Conservation (phyloP, 2,888 invertebrate genomes). For the Timandra comae region DNA sequence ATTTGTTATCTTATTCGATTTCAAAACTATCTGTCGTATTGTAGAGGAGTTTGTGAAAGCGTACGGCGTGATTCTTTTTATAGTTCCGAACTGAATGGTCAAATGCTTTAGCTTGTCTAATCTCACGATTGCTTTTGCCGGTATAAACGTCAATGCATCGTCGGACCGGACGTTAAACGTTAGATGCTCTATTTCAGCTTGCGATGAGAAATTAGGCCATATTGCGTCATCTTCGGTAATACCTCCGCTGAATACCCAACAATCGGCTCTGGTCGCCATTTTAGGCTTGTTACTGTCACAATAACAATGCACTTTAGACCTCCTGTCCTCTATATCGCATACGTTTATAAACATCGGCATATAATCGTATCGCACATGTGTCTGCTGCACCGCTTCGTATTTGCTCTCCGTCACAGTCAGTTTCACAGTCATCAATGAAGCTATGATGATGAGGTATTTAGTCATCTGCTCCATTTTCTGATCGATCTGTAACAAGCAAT, state of each 20-base stretch:
- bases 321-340: conserved; percentile 62
- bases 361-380: conserved; percentile 52
- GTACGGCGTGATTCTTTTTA: conserved; percentile 82
- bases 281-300: conserved; percentile 65
- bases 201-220: conserved; percentile 85
- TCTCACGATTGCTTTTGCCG: conserved; percentile 81
- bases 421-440: conserved; percentile 60
- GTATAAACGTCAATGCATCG: conserved; percentile 82
- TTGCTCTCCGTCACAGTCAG: conserved; percentile 59
- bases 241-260: conserved; percentile 81
- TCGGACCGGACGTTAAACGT: conserved; percentile 84
- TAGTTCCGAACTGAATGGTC: conserved; percentile 83
- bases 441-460: conserved; percentile 58
- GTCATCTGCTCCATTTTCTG: conserved; percentile 51
- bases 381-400: conserved; percentile 52
- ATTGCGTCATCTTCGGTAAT: conserved; percentile 81
- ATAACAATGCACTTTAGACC: conserved; percentile 69
- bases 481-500: conserved; percentile 22
- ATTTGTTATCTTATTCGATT: conserved; percentile 81
- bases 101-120: conserved; percentile 82
- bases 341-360: conserved; percentile 61
- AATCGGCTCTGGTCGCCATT: conserved; percentile 82
- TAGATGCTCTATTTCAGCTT: conserved; percentile 81
- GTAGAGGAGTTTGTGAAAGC: conserved; percentile 86
- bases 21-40: conserved; percentile 81